A percentile compares a stretch with the other conserved stretches of the same genome.
phyloP scores from a whole-genome alignment of 2,113 vertebrate species.

The Prinia subflava region DNA sequence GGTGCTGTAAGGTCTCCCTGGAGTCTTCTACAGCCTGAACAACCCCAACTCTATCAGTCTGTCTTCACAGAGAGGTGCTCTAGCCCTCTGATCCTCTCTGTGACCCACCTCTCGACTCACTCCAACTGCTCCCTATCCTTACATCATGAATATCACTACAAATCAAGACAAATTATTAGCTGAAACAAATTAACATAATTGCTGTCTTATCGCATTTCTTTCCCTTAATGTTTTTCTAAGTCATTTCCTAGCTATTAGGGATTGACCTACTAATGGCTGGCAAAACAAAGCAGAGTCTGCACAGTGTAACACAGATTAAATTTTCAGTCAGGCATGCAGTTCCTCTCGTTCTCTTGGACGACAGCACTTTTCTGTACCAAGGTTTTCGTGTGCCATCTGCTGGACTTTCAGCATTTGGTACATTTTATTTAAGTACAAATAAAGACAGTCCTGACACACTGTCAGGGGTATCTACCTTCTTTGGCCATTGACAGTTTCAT shows the following conservation, averaged over 20 bases:
- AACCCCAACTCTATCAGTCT: not conserved
- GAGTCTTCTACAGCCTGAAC: not conserved
- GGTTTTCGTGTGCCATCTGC: slow-evolving; percentile 68
- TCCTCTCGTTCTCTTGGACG: not conserved
- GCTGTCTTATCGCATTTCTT: not conserved
- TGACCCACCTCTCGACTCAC: not conserved
- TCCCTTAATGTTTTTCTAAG: not conserved
- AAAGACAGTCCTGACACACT: not conserved
- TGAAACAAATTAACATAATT: not conserved
- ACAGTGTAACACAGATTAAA: not conserved
- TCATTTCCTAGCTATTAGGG: not conserved
- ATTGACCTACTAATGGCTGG: not conserved
- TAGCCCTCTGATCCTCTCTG: not conserved
- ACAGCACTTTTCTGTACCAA: not conserved
- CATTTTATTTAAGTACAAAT: not conserved
- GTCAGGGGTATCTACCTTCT: not conserved
- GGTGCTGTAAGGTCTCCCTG: not conserved
- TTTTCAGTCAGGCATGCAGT: not conserved
- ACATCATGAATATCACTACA: not conserved
- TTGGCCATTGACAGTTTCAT: not conserved
- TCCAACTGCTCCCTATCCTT: not conserved
- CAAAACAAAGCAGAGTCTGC: not conserved
- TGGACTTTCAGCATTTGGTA: slow-evolving; percentile 15
- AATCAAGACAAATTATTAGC: slow-evolving; percentile 13
- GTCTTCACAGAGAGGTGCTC: not conserved